A percentile compares a stretch with the other conserved stretches of the same genome.
Conservation (phyloP, 37 sponge, comb jelly and placozoan species). For the Haliclona indistincta region DNA sequence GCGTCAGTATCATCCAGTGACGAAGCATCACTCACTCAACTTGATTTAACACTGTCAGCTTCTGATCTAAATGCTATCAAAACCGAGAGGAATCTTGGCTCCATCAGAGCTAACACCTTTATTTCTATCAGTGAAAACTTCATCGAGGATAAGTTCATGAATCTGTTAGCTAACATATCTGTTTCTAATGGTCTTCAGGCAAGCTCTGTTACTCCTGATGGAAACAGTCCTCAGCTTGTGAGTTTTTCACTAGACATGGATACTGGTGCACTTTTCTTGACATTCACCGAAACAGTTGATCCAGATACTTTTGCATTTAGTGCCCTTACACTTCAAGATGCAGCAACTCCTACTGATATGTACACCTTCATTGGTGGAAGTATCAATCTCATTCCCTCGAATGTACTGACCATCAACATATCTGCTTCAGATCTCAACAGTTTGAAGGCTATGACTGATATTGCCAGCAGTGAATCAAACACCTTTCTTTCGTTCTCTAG, state of each 20-base stretch:
- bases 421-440: constrained; percentile 59
- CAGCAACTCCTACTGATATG: neutral
- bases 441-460: constrained; percentile 44
- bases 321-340: constrained; percentile 19
- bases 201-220: constrained; percentile 43
- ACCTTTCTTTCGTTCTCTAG: constrained; percentile 62
- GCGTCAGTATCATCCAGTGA: constrained; percentile 8
- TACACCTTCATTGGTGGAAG: constrained; percentile 49
- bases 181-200: constrained; percentile 30
- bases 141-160: constrained; percentile 58
- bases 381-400: neutral
- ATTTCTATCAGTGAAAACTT: constrained; percentile 33
- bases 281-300: constrained; percentile 85
- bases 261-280: constrained; percentile 53
- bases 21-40: constrained; percentile 2
- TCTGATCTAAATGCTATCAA: constrained; percentile 79
- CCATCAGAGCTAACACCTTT: constrained; percentile 53
- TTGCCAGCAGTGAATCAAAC: constrained; percentile 20
- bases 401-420: constrained; percentile 35
- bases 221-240: constrained; percentile 44
- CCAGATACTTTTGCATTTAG: constrained; percentile 20
- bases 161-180: constrained; percentile 27
- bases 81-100: constrained; percentile 46
- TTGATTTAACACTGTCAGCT: constrained; percentile 34
- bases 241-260: constrained; percentile 75